A percentile compares a stretch with the other conserved stretches of the same genome.
These are phyloP conservation scores for Uromys caudimaculatus DNA, from an alignment of 2,797 vertebrate species.

Conservation along the genomic window DNA sequence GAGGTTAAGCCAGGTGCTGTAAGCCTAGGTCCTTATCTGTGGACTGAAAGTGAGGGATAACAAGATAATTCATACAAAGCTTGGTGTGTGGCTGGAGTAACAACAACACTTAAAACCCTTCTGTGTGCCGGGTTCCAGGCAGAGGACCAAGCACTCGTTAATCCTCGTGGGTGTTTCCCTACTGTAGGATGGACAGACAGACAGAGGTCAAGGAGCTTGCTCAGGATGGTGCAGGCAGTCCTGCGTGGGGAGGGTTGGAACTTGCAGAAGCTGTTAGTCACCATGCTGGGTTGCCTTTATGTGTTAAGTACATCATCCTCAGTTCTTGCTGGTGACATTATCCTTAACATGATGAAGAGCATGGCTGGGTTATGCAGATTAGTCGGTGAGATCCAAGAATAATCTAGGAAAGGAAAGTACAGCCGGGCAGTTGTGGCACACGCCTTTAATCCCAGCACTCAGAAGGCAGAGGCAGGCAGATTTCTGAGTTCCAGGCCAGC, in stretches of 20 bases:
- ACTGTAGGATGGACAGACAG: slow-evolving; percentile 5
- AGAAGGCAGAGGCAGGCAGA: too few relatives aligned
- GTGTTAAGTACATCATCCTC: not conserved
- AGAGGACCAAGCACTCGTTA: not conserved
- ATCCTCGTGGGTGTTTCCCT: not conserved
- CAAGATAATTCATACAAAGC: not conserved
- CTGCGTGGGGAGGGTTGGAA: not conserved
- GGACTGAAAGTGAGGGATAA: slow-evolving; percentile 23
- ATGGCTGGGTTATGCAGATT: not conserved
- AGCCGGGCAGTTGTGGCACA: not conserved
- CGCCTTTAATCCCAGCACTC: too few relatives aligned
- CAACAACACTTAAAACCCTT: not conserved
- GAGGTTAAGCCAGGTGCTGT: slow-evolving; percentile 19
- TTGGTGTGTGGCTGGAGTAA: not conserved
- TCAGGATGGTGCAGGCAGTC: not conserved
- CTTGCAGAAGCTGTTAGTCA: not conserved
- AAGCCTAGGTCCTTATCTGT: not conserved
- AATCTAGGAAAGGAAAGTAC: slow-evolving; percentile 5
- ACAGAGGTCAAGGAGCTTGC: not conserved
- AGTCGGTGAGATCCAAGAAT: slow-evolving; percentile 22
- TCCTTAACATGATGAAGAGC: not conserved
- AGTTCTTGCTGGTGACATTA: not conserved
- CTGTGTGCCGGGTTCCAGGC: not conserved
- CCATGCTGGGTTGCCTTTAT: slow-evolving; percentile 16
- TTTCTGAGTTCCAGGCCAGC: too few relatives aligned